phyloP scores from a whole-genome alignment of 2,113 vertebrate genomes.

The Abramis brama region DNA sequence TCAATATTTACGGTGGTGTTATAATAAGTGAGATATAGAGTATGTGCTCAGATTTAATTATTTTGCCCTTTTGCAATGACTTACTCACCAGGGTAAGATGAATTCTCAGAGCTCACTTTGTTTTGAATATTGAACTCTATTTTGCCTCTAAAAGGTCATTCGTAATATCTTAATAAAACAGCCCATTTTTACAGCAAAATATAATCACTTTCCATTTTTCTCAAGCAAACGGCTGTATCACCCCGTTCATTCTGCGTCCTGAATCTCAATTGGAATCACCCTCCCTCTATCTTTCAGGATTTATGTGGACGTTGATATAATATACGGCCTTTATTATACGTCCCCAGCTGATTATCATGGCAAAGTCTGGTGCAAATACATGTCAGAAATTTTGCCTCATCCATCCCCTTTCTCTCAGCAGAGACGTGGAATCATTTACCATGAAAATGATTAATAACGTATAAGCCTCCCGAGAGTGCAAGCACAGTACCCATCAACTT shows the following conservation, averaged over 20 bases:
- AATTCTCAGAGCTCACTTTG: conserved; percentile 10
- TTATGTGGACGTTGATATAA: conserved; percentile 51
- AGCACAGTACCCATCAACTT: conserved; percentile 51
- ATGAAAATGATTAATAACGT: conserved; percentile 62
- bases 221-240: neutral
- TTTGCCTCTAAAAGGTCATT: conserved; percentile 28
- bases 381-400: conserved; percentile 64
- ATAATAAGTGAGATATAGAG: neutral
- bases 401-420: conserved; percentile 55
- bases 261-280: conserved; percentile 41
- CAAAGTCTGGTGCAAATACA: conserved; percentile 61
- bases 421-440: conserved; percentile 53
- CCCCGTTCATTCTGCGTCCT: conserved; percentile 16
- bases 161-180: conserved; percentile 29
- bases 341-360: conserved; percentile 56
- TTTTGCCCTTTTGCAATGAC: conserved; percentile 3
- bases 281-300: conserved; percentile 18
- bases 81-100: neutral
- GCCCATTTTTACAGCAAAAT: conserved; percentile 12
- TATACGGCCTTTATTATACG: conserved; percentile 49
- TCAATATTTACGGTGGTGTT: neutral
- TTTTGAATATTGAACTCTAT: conserved; percentile 27
- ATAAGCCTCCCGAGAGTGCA: conserved; percentile 46
- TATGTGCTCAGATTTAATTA: conserved; percentile 6
- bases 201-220: conserved; percentile 11